Base-by-base conservation (phyloP, 2,113 vertebrate species). In the Gambusia affinis region DNA sequence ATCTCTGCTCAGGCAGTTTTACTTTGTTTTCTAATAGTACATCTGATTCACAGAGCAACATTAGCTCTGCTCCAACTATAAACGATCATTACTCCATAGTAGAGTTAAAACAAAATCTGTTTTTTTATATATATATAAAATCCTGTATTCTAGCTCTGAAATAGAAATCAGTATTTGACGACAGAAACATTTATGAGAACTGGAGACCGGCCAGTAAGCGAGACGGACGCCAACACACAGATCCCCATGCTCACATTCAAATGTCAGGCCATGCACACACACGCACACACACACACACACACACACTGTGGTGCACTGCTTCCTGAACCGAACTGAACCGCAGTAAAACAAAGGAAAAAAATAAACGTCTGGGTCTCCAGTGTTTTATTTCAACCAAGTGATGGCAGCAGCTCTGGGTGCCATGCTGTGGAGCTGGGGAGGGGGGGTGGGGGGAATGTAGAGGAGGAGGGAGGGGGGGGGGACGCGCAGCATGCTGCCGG, bases 401-500 rank as follows among this genome's bases (percentile, higher is more conserved):
- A 78, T 51, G 67, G 5, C 30, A 64, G 39, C 33, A 61, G 76
- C 27, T 62, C 70, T 51, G 44, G 68, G 82, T 22, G 76, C 74
- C 83, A 86, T 85, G 85, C 82, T 72, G 73, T 69, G 72, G 73
- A 89, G 81, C 79, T 67, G 78, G 70, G 82, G 85, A 5, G 31
- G 31, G 22, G 24, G 19, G 0, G 31, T 5, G 14, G 10, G 15
- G 4, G 14, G 15, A n/a, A n/a, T n/a, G n/a, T n/a, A n/a, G n/a
- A n/a, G n/a, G n/a, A n/a, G 44, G 44, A 3, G 4, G 15, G 44
- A 71, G 85, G 85, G 15, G 42, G 15, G 4, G 4, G 44, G 44
- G 73, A 83, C 83, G 78, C 86, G 78, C 86, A 76, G 81, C 89
- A 91, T 91, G 88, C 90, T 84, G 87, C 84, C 73, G 12, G 67